phyloP scores from a whole-genome alignment of 2,797 vertebrate genomes.

The Percopsis omiscomaycus region DNA sequence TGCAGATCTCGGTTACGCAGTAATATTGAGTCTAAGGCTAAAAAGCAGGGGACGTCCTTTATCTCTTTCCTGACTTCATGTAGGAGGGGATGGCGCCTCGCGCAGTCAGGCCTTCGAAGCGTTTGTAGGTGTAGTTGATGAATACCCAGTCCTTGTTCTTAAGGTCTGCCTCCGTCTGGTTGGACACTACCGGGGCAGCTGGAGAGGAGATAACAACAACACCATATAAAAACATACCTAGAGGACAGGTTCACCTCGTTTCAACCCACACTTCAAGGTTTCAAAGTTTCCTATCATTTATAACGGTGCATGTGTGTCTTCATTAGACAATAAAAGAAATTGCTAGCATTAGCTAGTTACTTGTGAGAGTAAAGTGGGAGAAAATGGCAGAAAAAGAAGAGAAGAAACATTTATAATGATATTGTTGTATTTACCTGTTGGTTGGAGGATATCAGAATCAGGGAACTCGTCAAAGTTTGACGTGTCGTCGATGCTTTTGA shows the following conservation, averaged over 20 bases:
- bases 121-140: slow-evolving; percentile 98
- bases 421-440: slow-evolving; percentile 78
- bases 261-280: too few species aligned
- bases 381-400: too few species aligned
- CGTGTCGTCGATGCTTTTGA: slow-evolving; percentile 99
- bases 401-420: neutral
- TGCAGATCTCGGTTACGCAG: slow-evolving; percentile 21
- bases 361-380: too few species aligned
- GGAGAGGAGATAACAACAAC: slow-evolving; percentile 38
- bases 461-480: slow-evolving; percentile 99
- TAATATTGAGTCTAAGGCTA: slow-evolving; percentile 17
- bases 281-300: too few species aligned
- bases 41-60: neutral
- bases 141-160: slow-evolving; percentile 99
- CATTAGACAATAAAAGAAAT: too few species aligned
- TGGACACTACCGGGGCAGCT: slow-evolving; percentile 78
- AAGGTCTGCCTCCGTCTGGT: slow-evolving; percentile 89
- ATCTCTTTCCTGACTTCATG: slow-evolving; percentile 92
- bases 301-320: too few species aligned
- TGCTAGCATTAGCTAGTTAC: too few species aligned
- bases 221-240: neutral
- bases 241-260: neutral
- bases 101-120: slow-evolving; percentile 94
- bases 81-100: slow-evolving; percentile 95
- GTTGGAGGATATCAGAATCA: slow-evolving; percentile 96